Evolutionary conservation across 2,797 vertebrate species (phyloP), one percentile per base, ranked within the genome.

Genomic region (Alca torda): DNA sequence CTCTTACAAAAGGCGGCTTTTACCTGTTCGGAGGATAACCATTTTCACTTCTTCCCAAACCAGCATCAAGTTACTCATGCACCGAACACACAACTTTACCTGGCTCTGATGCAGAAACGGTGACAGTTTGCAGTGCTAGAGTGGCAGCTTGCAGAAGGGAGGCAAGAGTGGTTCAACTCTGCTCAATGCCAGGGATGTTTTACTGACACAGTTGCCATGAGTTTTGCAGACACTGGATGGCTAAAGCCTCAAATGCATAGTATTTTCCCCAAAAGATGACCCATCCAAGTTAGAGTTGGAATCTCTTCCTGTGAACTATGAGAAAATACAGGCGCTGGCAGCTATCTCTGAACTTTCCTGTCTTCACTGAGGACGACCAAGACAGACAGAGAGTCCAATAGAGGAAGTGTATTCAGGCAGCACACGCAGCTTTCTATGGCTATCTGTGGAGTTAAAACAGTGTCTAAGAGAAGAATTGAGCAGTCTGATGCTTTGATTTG

Each of bases 41-140:
- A 10, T 20, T 70, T 77, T 68, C 35, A 43, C 35, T 77, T 69
- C 64, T 60, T 53, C 31, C 19, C 26, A 57, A 28, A 74, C 2
- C 30, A 76, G 18, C 26, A 70, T 17, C 54, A 76, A 72, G 33
- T 24, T 61, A 41, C 72, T 54, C 7, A 35, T 10, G 18, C 35
- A 51, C 31, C 13, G 0, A 1, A n/a, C 9, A 54, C 45, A 30
- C 0, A 0, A 17, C n/a, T 70, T 23, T 9, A 3, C 37, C 46
- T 41, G 46, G 24, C 35, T 78, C 63, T 39, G 43, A 24, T 1
- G 19, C 18, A 82, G 54, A 37, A 33, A 19, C 6, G 3, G 28
- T 46, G 30, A 7, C 70, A 68, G 16, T 12, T 33, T 57, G n/a
- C 74, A 60, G 74, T 7, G 74, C 37, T 73, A 63, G 12, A 37